Percentiles rank a stretch among this genome's conserved stretches.
phyloP scores from a whole-genome alignment of 1,140 invertebrate species.

The Muscidifurax raptorellus region DNA sequence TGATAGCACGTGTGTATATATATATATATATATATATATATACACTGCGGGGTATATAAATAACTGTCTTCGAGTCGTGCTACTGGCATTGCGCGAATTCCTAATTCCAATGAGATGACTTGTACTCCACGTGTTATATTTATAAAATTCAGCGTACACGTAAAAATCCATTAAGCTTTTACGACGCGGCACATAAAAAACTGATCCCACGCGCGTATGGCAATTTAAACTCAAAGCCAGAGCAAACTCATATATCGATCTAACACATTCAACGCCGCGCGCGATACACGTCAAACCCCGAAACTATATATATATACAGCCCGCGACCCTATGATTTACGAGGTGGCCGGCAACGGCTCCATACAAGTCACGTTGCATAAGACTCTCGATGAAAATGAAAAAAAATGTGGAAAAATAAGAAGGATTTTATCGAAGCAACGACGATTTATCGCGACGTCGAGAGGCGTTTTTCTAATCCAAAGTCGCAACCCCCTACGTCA shows the following conservation, averaged over 20 bases:
- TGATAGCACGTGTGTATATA: not conserved
- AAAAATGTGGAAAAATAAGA: not conserved
- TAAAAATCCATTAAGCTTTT: too few species aligned
- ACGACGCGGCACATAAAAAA: too few species aligned
- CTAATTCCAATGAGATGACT: not conserved
- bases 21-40: too few species aligned
- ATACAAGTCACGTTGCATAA: slow-evolving; percentile 35
- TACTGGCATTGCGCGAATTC: too few species aligned
- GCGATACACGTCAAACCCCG: not conserved
- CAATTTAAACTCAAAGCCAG: not conserved
- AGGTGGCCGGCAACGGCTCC: not conserved
- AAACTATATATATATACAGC: not conserved
- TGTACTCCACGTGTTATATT: too few species aligned
- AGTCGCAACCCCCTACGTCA: not conserved
- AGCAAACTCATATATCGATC: slow-evolving; percentile 17
- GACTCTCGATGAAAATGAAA: slow-evolving; percentile 13
- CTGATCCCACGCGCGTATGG: too few species aligned
- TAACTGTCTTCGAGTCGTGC: slow-evolving; percentile 9
- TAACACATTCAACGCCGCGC: not conserved
- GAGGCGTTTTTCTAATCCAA: slow-evolving; percentile 41
- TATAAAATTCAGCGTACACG: too few species aligned
- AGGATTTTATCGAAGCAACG: slow-evolving; percentile 13
- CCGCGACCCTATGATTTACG: slow-evolving; percentile 39
- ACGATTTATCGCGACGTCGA: slow-evolving; percentile 40
- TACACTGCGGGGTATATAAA: slow-evolving; percentile 30